Conservation (phyloP, 2,797 vertebrate genomes). For the Sebastes vulpes region DNA sequence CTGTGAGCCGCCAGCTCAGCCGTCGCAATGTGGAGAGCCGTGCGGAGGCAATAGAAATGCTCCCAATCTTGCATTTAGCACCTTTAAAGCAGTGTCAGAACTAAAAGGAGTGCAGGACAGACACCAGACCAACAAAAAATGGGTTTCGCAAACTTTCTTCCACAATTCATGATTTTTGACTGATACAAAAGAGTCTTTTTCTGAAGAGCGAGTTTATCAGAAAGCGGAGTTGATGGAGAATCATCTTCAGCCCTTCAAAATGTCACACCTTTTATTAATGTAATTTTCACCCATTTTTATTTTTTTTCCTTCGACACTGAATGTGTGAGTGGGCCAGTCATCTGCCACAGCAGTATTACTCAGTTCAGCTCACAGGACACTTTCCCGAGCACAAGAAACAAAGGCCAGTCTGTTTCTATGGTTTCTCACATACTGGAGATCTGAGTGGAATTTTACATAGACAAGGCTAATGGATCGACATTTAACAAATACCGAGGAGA, state of each 20-base stretch:
- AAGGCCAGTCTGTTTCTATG: conserved; percentile 82
- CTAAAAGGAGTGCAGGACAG: not conserved
- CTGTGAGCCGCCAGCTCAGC: too few relatives aligned
- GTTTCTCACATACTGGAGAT: conserved; percentile 80
- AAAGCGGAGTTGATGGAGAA: conserved; percentile 53
- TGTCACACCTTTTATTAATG: conserved; percentile 74
- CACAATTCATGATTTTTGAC: not conserved
- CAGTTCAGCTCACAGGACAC: conserved; percentile 77
- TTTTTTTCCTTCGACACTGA: conserved; percentile 45
- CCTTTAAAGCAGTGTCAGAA: not conserved
- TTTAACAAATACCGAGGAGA: conserved; percentile 61
- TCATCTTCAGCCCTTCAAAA: conserved; percentile 49
- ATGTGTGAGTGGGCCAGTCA: conserved; percentile 76
- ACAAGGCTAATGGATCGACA: conserved; percentile 62
- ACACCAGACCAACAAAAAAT: not conserved
- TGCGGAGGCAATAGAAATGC: too few relatives aligned
- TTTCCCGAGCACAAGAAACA: conserved; percentile 78
- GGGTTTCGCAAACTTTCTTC: not conserved
- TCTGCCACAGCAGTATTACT: conserved; percentile 77
- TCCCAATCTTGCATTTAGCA: too few relatives aligned
- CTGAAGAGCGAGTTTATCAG: conserved; percentile 42
- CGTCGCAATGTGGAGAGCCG: too few relatives aligned
- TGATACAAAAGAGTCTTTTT: conserved; percentile 5
- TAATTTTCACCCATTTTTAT: conserved; percentile 59
- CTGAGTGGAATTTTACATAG: conserved; percentile 73